phyloP scores from a whole-genome alignment of 2,113 vertebrate species.

The Balaeniceps rex region DNA sequence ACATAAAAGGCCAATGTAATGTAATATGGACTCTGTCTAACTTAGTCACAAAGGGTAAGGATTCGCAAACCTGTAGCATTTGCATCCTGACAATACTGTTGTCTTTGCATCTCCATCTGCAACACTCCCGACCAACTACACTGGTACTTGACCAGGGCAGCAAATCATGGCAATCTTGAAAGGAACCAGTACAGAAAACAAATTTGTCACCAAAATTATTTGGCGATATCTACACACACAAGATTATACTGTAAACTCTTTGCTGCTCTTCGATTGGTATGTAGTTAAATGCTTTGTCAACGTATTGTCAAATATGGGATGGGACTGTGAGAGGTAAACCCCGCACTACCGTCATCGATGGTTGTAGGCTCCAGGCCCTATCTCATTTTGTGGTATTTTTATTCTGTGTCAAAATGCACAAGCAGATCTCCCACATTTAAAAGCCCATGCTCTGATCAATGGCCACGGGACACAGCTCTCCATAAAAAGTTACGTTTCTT shows the following conservation, averaged over 20 bases:
- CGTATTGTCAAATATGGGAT: fast-evolving
- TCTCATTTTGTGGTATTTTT: not conserved
- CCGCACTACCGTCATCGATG: fast-evolving
- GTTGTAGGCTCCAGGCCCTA: not conserved
- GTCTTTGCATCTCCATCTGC: not conserved
- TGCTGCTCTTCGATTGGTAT: not conserved
- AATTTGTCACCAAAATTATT: not conserved
- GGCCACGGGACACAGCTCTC: not conserved
- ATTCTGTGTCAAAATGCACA: not conserved
- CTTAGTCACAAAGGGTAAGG: not conserved
- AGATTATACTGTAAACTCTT: not conserved
- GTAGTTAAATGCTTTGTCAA: not conserved
- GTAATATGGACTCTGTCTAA: not conserved
- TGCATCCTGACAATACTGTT: fast-evolving
- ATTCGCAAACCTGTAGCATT: not conserved
- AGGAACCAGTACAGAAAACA: not conserved
- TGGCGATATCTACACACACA: not conserved
- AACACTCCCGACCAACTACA: fast-evolving
- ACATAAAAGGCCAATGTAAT: not conserved
- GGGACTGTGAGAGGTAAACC: not conserved
- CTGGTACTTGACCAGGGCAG: not conserved
- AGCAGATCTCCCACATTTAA: not conserved
- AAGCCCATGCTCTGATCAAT: not conserved
- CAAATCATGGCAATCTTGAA: not conserved
- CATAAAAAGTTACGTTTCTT: fast-evolving